phyloP scores from a whole-genome alignment of 2,888 invertebrate species.

The Strigamia maritima region DNA sequence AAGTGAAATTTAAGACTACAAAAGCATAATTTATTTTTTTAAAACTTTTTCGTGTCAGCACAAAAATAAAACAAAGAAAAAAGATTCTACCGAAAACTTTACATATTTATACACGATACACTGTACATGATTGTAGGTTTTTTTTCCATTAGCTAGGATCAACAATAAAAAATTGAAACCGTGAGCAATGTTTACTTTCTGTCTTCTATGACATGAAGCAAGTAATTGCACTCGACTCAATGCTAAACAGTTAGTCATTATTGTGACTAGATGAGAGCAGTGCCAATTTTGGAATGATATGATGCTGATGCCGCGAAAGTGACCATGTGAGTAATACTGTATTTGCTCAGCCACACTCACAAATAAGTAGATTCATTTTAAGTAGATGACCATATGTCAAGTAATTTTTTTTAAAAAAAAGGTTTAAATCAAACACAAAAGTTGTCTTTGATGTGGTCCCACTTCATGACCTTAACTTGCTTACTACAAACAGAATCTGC shows the following conservation, averaged over 20 bases:
- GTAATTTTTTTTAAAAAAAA: background rate
- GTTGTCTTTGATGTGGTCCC: conserved; percentile 26
- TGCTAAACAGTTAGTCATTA: background rate
- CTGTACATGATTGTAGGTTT: conserved; percentile 26
- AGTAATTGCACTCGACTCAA: background rate
- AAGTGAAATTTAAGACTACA: background rate
- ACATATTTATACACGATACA: conserved; percentile 21
- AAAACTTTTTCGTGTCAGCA: background rate
- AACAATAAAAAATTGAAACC: conserved; percentile 18
- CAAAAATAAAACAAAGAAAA: background rate
- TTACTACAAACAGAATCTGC: background rate
- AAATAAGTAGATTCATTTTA: conserved; percentile 27
- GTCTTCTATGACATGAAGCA: conserved; percentile 6
- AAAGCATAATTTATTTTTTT: background rate
- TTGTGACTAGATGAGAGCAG: conserved; percentile 15
- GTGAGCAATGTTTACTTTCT: conserved; percentile 12
- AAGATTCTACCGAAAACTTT: conserved; percentile 1
- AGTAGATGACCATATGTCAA: background rate
- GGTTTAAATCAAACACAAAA: background rate
- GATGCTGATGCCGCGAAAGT: conserved; percentile 9
- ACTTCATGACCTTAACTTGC: background rate
- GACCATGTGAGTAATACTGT: conserved; percentile 47
- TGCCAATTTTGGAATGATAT: conserved; percentile 26
- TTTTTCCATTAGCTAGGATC: background rate
- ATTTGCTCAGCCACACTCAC: conserved; percentile 10